These are phyloP conservation scores for Pipa parva DNA, from an alignment of 2,113 vertebrate genomes.

Conservation along the genomic window DNA sequence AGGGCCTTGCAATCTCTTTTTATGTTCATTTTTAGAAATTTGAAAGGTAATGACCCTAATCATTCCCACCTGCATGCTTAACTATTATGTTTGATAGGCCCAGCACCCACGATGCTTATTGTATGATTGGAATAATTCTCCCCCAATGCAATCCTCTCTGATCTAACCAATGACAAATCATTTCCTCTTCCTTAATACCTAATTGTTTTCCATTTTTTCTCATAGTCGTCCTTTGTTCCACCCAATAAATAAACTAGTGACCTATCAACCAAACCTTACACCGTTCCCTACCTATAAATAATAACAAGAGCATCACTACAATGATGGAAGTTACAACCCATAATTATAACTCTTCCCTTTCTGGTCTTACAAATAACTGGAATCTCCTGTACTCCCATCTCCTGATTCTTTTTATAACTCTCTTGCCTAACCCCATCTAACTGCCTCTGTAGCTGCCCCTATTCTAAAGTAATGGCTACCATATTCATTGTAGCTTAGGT, in stretches of 20 bases:
- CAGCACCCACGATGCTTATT: neutral
- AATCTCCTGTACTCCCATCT: neutral
- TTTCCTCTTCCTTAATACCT: neutral
- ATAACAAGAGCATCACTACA: neutral
- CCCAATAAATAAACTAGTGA: neutral
- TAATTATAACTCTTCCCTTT: too few species aligned
- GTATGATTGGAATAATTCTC: neutral
- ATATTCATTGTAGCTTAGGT: too few species aligned
- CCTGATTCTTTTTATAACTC: neutral
- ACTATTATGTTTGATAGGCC: neutral
- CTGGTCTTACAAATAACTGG: too few species aligned
- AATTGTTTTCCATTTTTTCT: neutral
- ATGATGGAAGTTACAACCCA: neutral
- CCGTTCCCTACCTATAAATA: rapidly evolving
- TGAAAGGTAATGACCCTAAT: neutral
- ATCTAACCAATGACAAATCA: neutral
- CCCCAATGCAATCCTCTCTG: neutral
- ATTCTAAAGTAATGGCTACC: too few species aligned
- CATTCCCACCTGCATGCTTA: neutral
- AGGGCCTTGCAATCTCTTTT: too few species aligned
- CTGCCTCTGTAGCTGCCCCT: too few species aligned
- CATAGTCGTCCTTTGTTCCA: neutral
- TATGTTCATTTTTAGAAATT: neutral
- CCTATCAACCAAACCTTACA: neutral
- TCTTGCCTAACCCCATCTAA: neutral